Evolutionary conservation across 2,113 vertebrate genomes (phyloP).

Genomic region (Actenoides hombroni): DNA sequence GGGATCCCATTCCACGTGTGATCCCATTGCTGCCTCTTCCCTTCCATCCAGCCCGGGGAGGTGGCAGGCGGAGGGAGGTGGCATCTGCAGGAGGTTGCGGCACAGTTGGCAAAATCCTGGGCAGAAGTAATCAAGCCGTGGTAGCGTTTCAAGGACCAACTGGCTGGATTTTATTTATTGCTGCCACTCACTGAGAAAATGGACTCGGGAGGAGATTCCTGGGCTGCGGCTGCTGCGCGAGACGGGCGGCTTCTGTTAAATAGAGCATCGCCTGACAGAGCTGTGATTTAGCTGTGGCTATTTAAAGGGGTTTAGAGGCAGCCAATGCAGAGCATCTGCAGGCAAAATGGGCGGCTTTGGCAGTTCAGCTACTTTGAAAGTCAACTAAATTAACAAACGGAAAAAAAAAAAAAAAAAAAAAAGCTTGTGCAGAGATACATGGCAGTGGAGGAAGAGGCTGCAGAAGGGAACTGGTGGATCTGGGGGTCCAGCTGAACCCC

Average conservation of each 20-base stretch:
- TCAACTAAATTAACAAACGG: not conserved
- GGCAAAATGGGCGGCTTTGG: not conserved
- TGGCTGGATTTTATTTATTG: slow-evolving; percentile 59
- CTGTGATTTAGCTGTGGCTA: slow-evolving; percentile 53
- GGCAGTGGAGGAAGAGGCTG: not conserved
- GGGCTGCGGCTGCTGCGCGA: not conserved
- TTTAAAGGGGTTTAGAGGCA: slow-evolving; percentile 34
- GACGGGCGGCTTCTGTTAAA: slow-evolving; percentile 50
- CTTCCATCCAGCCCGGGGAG: not conserved
- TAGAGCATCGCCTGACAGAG: slow-evolving; percentile 61
- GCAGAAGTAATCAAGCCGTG: slow-evolving; percentile 7
- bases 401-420: too few relatives aligned
- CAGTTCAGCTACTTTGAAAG: not conserved
- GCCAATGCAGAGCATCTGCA: slow-evolving; percentile 54
- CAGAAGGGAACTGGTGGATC: not conserved
- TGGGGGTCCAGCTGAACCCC: not conserved
- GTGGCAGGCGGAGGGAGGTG: not conserved
- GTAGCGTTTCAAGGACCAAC: slow-evolving; percentile 38
- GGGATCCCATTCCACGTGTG: rapidly evolving
- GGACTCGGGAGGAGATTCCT: slow-evolving; percentile 51
- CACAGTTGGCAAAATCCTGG: slow-evolving; percentile 16
- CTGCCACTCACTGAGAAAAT: slow-evolving; percentile 52
- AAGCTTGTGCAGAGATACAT: not conserved
- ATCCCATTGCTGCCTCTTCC: not conserved
- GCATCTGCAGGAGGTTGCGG: slow-evolving; percentile 6